phyloP scores from a whole-genome alignment of 2,113 vertebrate species.

The Neodontobutis hainanensis region DNA sequence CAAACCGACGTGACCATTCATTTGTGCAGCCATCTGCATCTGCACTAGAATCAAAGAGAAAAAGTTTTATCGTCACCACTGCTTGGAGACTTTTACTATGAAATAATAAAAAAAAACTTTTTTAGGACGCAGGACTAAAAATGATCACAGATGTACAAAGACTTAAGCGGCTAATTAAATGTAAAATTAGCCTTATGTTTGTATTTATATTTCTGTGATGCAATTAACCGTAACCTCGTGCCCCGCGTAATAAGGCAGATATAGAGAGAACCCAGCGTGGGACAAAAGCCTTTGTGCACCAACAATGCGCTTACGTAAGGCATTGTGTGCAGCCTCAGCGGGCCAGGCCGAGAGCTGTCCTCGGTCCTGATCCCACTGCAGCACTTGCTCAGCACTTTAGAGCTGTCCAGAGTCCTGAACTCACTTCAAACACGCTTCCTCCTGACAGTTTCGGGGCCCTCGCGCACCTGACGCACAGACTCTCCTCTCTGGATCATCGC shows the following conservation, averaged over 20 bases:
- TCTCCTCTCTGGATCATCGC: slow-evolving; percentile 32
- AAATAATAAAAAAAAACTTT: not conserved
- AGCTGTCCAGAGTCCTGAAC: slow-evolving; percentile 56
- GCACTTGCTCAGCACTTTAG: not conserved
- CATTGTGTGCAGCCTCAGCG: not conserved
- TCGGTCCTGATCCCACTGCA: slow-evolving; percentile 57
- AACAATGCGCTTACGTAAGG: slow-evolving; percentile 18
- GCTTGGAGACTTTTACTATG: not conserved
- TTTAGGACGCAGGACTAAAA: not conserved
- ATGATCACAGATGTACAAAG: not conserved
- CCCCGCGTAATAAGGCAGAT: slow-evolving; percentile 9
- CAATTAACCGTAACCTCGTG: slow-evolving; percentile 4
- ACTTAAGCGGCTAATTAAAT: too few relatives aligned
- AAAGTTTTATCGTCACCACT: slow-evolving; percentile 64
- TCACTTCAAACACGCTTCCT: not conserved
- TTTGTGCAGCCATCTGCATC: slow-evolving; percentile 85
- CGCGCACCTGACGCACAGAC: slow-evolving; percentile 13
- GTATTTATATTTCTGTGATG: not conserved
- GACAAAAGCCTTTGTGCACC: slow-evolving; percentile 48
- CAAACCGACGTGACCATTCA: slow-evolving; percentile 79
- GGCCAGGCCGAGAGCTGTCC: slow-evolving; percentile 61
- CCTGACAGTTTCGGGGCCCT: not conserved
- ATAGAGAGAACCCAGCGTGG: not conserved
- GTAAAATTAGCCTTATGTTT: not conserved
- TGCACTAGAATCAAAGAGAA: slow-evolving; percentile 64